Evolutionary conservation across 2,797 vertebrate genomes (phyloP).

Genomic region (Masticophis lateralis): DNA sequence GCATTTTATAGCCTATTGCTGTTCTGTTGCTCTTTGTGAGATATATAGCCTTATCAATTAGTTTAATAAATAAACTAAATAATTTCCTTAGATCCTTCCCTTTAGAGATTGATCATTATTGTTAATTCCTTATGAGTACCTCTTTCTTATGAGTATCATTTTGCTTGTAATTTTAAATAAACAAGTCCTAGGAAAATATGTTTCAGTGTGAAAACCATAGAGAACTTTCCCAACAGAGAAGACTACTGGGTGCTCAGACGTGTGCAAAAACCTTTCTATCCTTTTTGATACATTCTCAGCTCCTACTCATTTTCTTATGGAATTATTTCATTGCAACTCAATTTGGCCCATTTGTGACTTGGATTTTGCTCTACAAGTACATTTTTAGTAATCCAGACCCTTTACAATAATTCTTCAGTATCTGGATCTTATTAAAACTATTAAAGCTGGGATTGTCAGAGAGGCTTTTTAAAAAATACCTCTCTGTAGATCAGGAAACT

Average conservation of each 20-base stretch:
- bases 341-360: not conserved
- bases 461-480: too few species aligned
- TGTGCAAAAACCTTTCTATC: not conserved
- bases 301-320: not conserved
- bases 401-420: not conserved
- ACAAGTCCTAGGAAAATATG: not conserved
- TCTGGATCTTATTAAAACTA: not conserved
- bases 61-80: not conserved
- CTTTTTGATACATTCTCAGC: not conserved
- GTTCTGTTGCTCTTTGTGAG: not conserved
- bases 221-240: not conserved
- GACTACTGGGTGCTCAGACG: not conserved
- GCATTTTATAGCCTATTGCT: constrained; percentile 33
- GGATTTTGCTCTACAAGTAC: not conserved
- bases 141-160: not conserved
- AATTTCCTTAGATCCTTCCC: not conserved
- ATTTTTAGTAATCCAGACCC: not conserved
- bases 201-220: not conserved
- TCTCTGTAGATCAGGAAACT: too few species aligned
- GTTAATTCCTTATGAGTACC: not conserved
- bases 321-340: not conserved
- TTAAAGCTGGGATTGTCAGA: too few species aligned
- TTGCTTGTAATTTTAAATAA: not conserved
- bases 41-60: not conserved
- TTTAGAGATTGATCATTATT: not conserved